Evolutionary conservation across 2,797 vertebrate genomes (phyloP), one percentile per base, ranked within the genome.

Genomic region (Pipistrellus pygmaeus): DNA sequence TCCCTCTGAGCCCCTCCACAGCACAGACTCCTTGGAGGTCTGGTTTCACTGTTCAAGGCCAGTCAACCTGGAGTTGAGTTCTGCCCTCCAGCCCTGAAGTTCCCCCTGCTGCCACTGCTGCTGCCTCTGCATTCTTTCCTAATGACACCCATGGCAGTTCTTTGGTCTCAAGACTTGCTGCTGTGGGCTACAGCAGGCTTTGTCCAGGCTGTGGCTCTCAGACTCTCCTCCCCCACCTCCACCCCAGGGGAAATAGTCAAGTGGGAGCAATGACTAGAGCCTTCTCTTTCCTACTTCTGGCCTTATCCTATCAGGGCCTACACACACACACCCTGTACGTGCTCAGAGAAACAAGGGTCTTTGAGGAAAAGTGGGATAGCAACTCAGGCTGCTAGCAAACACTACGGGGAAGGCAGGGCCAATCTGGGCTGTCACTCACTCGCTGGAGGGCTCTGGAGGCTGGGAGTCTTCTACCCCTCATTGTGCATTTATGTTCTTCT

Each of bases 211-310:
- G 23, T 85, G 57, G 51, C 55, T 80, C 83, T 78, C 44, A 80
- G 76, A 41, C 53, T 85, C 7, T 46, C 48, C 23, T 73, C 53
- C 12, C 23, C 25, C 0, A 17, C n/a, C 20, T 17, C 17, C 13
- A 10, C 0, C 3, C 72, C 20, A 60, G 48, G 41, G n/a, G 20
- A n/a, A 68, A 64, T 38, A 62, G 80, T 73, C 82, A 89, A 46
- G 77, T 44, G 46, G 51, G 76, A 73, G 44, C 68, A 77, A 18
- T 48, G 66, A 81, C 46, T 55, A 10, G 21, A 72, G 53, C 72
- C 30, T 88, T 73, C 41, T 78, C 55, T 94, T 90, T 94, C 82
- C 53, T 91, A 51, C 17, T 91, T 88, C n/a, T 95, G 77, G 48
- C 51, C 48, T 95, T 38, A 51, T 90, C 32, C 82, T 83, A 38